phyloP scores from a whole-genome alignment of 2,888 invertebrate genomes.

The Cerastis leucographa region DNA sequence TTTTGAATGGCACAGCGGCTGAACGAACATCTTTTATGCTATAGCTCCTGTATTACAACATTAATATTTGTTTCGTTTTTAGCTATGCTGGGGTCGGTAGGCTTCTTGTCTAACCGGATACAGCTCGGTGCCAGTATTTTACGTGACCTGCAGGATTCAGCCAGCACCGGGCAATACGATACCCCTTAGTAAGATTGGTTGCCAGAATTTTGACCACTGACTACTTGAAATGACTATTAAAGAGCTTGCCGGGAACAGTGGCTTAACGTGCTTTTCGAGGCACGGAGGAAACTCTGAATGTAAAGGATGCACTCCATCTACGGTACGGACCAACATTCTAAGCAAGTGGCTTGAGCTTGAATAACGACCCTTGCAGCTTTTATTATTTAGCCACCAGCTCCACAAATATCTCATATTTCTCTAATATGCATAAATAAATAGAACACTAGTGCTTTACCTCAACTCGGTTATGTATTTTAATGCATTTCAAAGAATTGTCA shows the following conservation, averaged over 20 bases:
- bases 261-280: background rate
- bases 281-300: background rate
- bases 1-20: background rate
- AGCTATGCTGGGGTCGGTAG: background rate
- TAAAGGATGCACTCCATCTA: background rate
- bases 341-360: background rate
- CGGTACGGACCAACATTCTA: background rate
- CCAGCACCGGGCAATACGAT: background rate
- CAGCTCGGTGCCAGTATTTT: background rate
- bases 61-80: background rate
- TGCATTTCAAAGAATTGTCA: constrained; percentile 20
- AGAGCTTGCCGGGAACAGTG: background rate
- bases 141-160: background rate
- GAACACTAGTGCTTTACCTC: background rate
- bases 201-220: background rate
- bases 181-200: background rate
- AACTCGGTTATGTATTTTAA: constrained; percentile 6
- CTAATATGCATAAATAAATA: background rate
- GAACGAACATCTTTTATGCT: background rate
- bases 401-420: background rate
- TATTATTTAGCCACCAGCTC: background rate
- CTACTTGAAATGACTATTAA: background rate
- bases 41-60: background rate
- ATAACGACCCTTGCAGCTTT: background rate
- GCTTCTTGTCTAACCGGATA: too few species aligned